Conservation (phyloP, 2,113 vertebrate species). For the Mirounga angustirostris region DNA sequence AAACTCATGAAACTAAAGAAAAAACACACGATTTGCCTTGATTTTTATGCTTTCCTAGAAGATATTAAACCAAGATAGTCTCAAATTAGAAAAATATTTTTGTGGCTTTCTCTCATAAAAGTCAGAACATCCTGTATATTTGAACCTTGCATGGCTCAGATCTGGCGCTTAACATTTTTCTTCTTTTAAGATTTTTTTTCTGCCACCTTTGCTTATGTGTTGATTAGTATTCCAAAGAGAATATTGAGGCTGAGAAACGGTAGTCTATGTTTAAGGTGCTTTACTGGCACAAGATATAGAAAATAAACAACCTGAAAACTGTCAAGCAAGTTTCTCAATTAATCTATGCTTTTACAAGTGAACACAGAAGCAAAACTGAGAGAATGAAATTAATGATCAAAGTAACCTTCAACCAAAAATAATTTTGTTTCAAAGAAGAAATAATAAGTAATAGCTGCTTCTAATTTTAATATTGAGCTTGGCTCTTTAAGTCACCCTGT, state of each 20-base stretch:
- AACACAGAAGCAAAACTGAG: slow-evolving; percentile 59
- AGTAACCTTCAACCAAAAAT: slow-evolving; percentile 67
- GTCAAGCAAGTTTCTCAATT: slow-evolving; percentile 72
- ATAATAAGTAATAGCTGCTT: slow-evolving; percentile 55
- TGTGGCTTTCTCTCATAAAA: slow-evolving; percentile 62
- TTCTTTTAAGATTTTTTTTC: slow-evolving; percentile 79
- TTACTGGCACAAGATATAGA: slow-evolving; percentile 64
- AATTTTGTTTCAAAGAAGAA: slow-evolving; percentile 69
- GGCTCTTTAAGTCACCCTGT: slow-evolving; percentile 68
- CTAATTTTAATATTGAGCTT: slow-evolving; percentile 76
- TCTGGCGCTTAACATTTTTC: slow-evolving; percentile 73
- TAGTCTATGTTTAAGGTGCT: slow-evolving; percentile 60
- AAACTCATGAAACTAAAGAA: slow-evolving; percentile 49
- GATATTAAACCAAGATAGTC: slow-evolving; percentile 18
- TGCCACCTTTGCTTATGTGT: slow-evolving; percentile 69
- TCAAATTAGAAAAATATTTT: slow-evolving; percentile 45
- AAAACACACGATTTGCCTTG: slow-evolving; percentile 39
- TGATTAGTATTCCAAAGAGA: slow-evolving; percentile 82
- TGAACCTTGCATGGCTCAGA: slow-evolving; percentile 50
- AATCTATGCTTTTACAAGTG: slow-evolving; percentile 67
- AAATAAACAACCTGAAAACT: slow-evolving; percentile 77
- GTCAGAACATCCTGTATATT: slow-evolving; percentile 44
- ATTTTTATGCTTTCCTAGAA: slow-evolving; percentile 48
- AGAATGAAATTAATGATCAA: slow-evolving; percentile 73
- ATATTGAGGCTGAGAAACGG: slow-evolving; percentile 69